These are phyloP conservation scores for Chelonoidis abingdonii DNA, from an alignment of 2,113 vertebrate species.

Conservation along the genomic window DNA sequence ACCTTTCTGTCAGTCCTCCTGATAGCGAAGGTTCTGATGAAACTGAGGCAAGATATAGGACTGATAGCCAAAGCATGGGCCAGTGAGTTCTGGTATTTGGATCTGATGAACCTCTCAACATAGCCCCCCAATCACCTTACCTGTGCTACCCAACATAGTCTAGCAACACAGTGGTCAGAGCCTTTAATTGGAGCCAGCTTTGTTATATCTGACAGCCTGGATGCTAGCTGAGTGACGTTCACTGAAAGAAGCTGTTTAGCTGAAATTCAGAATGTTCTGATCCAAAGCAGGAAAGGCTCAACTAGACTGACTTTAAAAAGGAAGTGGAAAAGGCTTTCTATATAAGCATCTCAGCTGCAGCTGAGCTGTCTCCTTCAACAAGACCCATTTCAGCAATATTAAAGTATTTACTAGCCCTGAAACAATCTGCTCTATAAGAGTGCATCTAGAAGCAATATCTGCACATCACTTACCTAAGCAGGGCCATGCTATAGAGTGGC, in stretches of 20 bases:
- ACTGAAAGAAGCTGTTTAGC: background rate
- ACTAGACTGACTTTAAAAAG: background rate
- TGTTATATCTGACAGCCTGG: background rate
- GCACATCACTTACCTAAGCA: background rate
- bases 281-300: background rate
- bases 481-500: too few relatives aligned
- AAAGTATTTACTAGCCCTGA: background rate
- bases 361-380: too few relatives aligned
- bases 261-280: background rate
- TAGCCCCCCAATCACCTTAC: background rate
- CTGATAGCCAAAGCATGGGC: background rate
- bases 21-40: background rate
- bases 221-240: background rate
- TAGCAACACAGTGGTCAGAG: background rate
- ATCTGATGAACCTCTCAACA: background rate
- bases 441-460: background rate
- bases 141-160: background rate
- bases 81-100: background rate
- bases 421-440: background rate
- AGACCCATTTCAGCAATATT: background rate
- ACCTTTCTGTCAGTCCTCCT: background rate
- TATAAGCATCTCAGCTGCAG: background rate
- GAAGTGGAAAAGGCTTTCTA: background rate
- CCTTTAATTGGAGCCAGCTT: background rate
- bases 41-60: background rate